A percentile compares a stretch with the other conserved stretches of the same genome.
phyloP scores from a whole-genome alignment of 2,888 invertebrate species.

The Drosophila niveifrons region DNA sequence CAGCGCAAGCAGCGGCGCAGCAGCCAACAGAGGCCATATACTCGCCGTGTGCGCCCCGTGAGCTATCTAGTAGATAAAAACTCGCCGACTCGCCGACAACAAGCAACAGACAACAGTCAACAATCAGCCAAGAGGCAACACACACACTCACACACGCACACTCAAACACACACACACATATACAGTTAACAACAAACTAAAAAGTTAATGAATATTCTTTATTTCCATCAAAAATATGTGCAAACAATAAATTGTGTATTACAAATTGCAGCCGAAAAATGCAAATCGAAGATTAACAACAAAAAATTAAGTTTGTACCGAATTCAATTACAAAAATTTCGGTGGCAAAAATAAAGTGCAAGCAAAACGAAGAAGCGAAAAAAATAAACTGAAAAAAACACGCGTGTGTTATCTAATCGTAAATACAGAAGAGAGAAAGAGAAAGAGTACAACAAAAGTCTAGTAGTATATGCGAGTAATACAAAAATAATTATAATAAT shows the following conservation, averaged over 20 bases:
- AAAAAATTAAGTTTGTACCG: not conserved
- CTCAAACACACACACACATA: not conserved
- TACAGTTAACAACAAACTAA: not conserved
- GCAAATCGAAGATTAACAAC: not conserved
- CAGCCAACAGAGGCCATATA: constrained; percentile 62
- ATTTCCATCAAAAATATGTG: too few species aligned
- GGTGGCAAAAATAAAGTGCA: constrained; percentile 14
- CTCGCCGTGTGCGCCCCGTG: constrained; percentile 74
- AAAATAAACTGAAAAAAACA: constrained; percentile 30
- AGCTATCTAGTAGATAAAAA: constrained; percentile 81
- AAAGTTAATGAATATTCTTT: not conserved
- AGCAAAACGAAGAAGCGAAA: constrained; percentile 6
- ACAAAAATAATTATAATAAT: constrained; percentile 29
- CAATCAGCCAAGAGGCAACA: constrained; percentile 20
- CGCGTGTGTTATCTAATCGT: constrained; percentile 80
- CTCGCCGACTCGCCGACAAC: constrained; percentile 76
- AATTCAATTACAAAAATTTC: not conserved
- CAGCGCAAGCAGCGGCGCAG: constrained; percentile 18
- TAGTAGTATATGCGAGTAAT: not conserved
- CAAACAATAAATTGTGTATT: too few species aligned
- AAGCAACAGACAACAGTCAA: constrained; percentile 42
- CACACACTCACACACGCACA: not conserved
- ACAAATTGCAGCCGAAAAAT: not conserved
- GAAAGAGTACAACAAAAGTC: constrained; percentile 13
- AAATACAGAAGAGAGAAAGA: constrained; percentile 35